Evolutionary conservation across 2,888 invertebrate genomes (phyloP).

Genomic region (Drosophila mimetica): DNA sequence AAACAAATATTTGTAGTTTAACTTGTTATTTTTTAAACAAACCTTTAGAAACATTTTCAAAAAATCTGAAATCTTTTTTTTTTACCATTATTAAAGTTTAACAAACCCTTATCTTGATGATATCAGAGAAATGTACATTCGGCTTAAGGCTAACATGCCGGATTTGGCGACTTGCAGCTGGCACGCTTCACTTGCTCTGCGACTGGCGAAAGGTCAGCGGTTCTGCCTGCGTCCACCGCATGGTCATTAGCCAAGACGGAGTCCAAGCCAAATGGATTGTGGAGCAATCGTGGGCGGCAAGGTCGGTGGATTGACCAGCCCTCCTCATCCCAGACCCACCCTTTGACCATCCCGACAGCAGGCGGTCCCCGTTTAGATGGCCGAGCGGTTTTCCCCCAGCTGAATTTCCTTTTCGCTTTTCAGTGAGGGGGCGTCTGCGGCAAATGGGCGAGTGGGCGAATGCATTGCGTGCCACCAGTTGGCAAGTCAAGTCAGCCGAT

Average conservation of each 20-base stretch:
- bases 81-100: too few species aligned
- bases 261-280: slow-evolving; percentile 28
- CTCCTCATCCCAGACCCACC: neutral
- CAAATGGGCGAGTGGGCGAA: slow-evolving; percentile 7
- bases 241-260: slow-evolving; percentile 51
- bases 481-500: slow-evolving; percentile 1
- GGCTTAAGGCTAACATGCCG: slow-evolving; percentile 36
- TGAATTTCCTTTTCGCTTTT: slow-evolving; percentile 47
- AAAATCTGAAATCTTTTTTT: too few species aligned
- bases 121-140: slow-evolving; percentile 12
- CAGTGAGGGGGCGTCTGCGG: slow-evolving; percentile 17
- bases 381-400: slow-evolving; percentile 44
- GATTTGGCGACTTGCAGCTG: slow-evolving; percentile 39
- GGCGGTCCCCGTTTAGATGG: slow-evolving; percentile 38
- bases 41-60: too few species aligned
- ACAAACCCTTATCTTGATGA: too few species aligned
- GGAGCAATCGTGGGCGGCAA: slow-evolving; percentile 50
- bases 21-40: too few species aligned
- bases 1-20: too few species aligned
- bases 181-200: slow-evolving; percentile 63
- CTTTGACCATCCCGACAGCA: neutral
- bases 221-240: slow-evolving; percentile 40
- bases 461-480: slow-evolving; percentile 27
- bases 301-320: slow-evolving; percentile 45
- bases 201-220: slow-evolving; percentile 65